These are phyloP conservation scores for Atherinomorus stipes DNA, from an alignment of 2,113 vertebrate genomes.

Conservation along the genomic window DNA sequence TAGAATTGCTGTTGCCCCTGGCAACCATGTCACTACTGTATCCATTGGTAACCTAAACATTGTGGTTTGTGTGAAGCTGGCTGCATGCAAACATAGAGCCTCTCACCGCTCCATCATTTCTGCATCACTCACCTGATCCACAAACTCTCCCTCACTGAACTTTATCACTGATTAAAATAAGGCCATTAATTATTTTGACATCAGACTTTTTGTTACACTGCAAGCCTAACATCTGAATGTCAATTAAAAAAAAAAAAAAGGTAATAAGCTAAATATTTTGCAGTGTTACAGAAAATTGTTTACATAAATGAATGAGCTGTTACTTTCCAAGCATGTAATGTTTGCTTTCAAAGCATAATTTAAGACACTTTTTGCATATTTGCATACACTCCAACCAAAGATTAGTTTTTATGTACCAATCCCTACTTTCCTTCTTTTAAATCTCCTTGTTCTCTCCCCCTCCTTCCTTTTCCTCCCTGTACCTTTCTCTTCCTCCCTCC, in stretches of 20 bases:
- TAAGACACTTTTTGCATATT: too few relatives aligned
- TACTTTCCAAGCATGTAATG: too few relatives aligned
- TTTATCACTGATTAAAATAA: neutral
- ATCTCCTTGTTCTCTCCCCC: constrained; percentile 31
- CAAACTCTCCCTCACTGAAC: neutral
- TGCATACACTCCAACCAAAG: neutral
- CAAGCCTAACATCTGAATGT: neutral
- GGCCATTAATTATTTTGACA: neutral
- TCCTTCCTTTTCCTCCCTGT: constrained; percentile 13
- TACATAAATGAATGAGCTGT: too few relatives aligned
- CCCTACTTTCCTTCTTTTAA: constrained; percentile 18
- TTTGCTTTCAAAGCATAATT: too few relatives aligned
- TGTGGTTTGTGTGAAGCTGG: constrained; percentile 10
- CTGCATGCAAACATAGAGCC: neutral
- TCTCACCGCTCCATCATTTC: neutral
- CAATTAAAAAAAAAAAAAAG: too few relatives aligned
- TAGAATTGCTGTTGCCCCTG: constrained; percentile 55
- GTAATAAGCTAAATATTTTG: too few relatives aligned
- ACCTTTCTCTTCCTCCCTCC: constrained; percentile 39
- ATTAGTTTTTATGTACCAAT: constrained; percentile 14
- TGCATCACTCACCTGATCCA: neutral
- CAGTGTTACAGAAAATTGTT: too few relatives aligned
- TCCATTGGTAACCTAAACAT: constrained; percentile 63
- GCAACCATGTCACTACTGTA: constrained; percentile 52
- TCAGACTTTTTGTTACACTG: neutral